Evolutionary conservation across 1,140 invertebrate genomes (phyloP), one percentile per base, ranked within the genome.

Genomic region (Drosophila parabipectinata): DNA sequence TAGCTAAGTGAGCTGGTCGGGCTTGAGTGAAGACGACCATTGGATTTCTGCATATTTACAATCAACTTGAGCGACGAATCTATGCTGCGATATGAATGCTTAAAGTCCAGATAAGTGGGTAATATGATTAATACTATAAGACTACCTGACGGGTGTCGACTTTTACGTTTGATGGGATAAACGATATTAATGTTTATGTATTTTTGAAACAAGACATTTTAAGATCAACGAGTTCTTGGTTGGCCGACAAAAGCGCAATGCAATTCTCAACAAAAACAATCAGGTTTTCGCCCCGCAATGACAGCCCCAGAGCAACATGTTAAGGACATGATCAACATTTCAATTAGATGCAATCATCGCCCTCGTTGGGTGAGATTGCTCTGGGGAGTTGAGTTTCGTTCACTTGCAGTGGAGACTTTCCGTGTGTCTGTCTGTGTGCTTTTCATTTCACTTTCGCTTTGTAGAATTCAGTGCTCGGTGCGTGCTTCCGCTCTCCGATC

Each of bases 301-400:
- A 72, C 52, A 71, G 61, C 72, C 39, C 12, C 68, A 72, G 47
- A 71, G 61, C 72, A 44, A 12, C 68, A 83, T 71, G 76, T 74
- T 88, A 88, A 88, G 83, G 83, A 89, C 83, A 88, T 83, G 69
- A 88, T 83, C 83, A 88, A 83, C 84, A 88, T 88, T 88, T 83
- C 83, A 88, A 88, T 88, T 89, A 79, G 47, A 64, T 79, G 76
- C 68, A 88, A 88, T 88, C 82, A 85, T 72, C 60, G 51, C 53
- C 64, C 63, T 78, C 68, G 54, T 28, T 39, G 30, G 47, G 37
- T 18, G 53, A 50, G 54, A n/a, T 37, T 48, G 57, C 21, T 52
- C 52, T 51, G 72, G 54, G 67, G 67, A 61, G 63, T 73, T 62
- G 21, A 54, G 50, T 71, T 55, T 76, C 47, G 58, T 74, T 52